Conservation (phyloP, 37 sponge, comb jelly and placozoan genomes). For the Axinella damicornis region DNA sequence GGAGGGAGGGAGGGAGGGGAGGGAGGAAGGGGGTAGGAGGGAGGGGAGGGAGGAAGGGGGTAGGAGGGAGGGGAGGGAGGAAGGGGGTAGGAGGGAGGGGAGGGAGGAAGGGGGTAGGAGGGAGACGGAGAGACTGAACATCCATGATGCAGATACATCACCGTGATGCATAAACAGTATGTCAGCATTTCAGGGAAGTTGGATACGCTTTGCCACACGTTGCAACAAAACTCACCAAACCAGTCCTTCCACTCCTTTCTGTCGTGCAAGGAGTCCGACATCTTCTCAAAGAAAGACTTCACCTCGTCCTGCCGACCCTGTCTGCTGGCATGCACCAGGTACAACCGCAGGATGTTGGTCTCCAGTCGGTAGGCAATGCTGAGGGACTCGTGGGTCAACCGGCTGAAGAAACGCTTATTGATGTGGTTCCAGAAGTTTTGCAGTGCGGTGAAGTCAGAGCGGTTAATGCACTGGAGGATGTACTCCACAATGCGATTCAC, state of each 20-base stretch:
- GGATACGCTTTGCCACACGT: neutral
- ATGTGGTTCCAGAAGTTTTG: slow-evolving; percentile 80
- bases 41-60: neutral
- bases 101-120: too few relatives aligned
- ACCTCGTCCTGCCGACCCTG: slow-evolving; percentile 76
- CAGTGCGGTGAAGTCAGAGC: slow-evolving; percentile 67
- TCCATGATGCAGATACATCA: too few relatives aligned
- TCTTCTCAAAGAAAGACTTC: slow-evolving; percentile 83
- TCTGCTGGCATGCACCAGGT: slow-evolving; percentile 71
- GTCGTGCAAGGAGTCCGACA: slow-evolving; percentile 60
- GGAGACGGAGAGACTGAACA: too few relatives aligned
- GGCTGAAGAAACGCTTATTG: slow-evolving; percentile 81
- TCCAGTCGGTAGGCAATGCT: slow-evolving; percentile 76
- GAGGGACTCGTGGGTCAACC: slow-evolving; percentile 62
- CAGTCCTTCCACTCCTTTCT: slow-evolving; percentile 95
- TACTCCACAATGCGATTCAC: slow-evolving; percentile 74
- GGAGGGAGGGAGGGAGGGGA: slow-evolving; percentile 20
- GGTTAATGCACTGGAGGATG: slow-evolving; percentile 61
- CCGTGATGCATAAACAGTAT: too few relatives aligned
- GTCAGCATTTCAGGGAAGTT: neutral
- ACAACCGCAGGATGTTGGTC: slow-evolving; percentile 74
- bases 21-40: slow-evolving; percentile 67
- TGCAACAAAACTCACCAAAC: slow-evolving; percentile 75
- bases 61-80: neutral
- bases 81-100: too few relatives aligned